Conservation (phyloP, 2,888 invertebrate genomes). For the Lochmaea capreae region DNA sequence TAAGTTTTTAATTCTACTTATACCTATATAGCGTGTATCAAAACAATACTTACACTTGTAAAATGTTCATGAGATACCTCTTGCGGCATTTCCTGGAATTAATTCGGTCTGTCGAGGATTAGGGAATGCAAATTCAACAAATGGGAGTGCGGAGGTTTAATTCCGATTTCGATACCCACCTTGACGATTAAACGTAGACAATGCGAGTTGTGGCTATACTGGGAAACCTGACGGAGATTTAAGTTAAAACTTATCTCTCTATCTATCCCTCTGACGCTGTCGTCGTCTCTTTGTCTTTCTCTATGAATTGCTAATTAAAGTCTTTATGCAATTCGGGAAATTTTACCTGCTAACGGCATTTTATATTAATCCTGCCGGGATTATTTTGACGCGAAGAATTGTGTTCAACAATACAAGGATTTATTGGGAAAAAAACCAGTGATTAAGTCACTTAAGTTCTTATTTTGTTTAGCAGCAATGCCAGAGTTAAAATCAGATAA, state of each 20-base stretch:
- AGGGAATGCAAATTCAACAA: constrained; percentile 46
- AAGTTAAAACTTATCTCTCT: constrained; percentile 1
- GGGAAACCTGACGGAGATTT: constrained; percentile 22
- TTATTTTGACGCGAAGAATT: too few relatives aligned
- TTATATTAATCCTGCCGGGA: not conserved
- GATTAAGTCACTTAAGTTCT: too few relatives aligned
- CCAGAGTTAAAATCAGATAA: too few relatives aligned
- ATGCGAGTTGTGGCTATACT: constrained; percentile 19
- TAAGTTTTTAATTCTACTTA: not conserved
- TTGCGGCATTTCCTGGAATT: constrained; percentile 40
- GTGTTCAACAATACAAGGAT: too few relatives aligned
- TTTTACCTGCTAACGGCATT: not conserved
- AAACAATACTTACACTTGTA: not conserved
- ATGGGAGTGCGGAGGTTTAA: constrained; percentile 39
- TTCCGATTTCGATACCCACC: constrained; percentile 32
- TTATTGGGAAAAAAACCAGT: too few relatives aligned
- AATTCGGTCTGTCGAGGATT: constrained; percentile 44
- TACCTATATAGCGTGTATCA: not conserved
- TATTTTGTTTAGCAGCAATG: too few relatives aligned
- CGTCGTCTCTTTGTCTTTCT: not conserved
- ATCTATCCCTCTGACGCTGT: not conserved
- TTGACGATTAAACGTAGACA: constrained; percentile 29
- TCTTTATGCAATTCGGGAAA: constrained; percentile 11
- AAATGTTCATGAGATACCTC: not conserved
- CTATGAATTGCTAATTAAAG: constrained; percentile 18